Percentiles rank a stretch among this genome's conserved stretches.
Evolutionary conservation across 2,888 invertebrate genomes (phyloP).

Genomic region (Timema cristinae): DNA sequence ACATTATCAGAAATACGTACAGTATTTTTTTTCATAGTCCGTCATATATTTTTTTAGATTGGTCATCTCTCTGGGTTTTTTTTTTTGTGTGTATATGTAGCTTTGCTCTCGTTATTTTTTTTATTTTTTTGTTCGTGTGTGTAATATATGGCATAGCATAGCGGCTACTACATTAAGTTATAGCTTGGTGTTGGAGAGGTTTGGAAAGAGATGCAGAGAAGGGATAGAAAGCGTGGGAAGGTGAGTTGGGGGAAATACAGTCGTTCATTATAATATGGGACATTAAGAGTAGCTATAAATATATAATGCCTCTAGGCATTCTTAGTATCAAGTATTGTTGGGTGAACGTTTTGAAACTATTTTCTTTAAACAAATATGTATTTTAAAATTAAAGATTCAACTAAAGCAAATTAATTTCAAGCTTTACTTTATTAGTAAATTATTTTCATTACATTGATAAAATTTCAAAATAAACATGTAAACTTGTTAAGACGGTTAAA

Average conservation of each 20-base stretch:
- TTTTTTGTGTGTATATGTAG: background rate
- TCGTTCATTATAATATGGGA: background rate
- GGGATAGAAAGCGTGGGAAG: background rate
- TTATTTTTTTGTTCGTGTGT: background rate
- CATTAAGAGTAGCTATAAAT: too few relatives aligned
- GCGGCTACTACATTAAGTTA: conserved; percentile 23
- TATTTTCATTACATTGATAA: too few relatives aligned
- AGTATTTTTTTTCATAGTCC: conserved; percentile 18
- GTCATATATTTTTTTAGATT: conserved; percentile 23
- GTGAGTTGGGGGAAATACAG: background rate
- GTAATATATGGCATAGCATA: conserved; percentile 23
- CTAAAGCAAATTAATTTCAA: too few relatives aligned
- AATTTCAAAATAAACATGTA: too few relatives aligned
- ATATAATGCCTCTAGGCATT: too few relatives aligned
- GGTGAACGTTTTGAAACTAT: too few relatives aligned
- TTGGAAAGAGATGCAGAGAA: background rate
- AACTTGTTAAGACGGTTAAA: too few relatives aligned
- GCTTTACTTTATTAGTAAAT: too few relatives aligned
- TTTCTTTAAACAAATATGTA: too few relatives aligned
- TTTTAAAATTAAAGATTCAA: too few relatives aligned
- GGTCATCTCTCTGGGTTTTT: conserved; percentile 19
- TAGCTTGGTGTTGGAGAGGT: conserved; percentile 20
- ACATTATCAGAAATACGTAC: conserved; percentile 24
- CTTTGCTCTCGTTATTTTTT: background rate
- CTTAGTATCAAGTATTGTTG: too few relatives aligned